phyloP scores from a whole-genome alignment of 2,888 invertebrate genomes.

The Pycnomerus fuliginosus region DNA sequence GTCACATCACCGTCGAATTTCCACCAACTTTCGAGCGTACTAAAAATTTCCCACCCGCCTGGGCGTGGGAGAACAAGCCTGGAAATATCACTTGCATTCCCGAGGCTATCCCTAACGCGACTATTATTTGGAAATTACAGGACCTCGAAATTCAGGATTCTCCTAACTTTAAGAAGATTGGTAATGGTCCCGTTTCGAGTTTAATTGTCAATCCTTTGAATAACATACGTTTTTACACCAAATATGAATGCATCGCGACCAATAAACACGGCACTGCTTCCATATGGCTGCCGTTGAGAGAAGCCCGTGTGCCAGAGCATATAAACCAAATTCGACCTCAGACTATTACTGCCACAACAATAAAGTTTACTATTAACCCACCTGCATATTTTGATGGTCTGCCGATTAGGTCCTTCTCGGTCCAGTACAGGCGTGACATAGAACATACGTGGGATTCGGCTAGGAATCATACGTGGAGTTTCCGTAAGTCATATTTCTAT shows the following conservation, averaged over 20 bases:
- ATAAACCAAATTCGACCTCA: slow-evolving; percentile 67
- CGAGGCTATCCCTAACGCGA: slow-evolving; percentile 87
- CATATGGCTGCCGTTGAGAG: slow-evolving; percentile 68
- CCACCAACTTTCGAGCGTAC: slow-evolving; percentile 75
- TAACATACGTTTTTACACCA: slow-evolving; percentile 66
- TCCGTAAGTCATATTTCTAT: slow-evolving; percentile 52
- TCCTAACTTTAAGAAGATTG: slow-evolving; percentile 35
- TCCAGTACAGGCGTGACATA: slow-evolving; percentile 70
- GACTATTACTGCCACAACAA: slow-evolving; percentile 79
- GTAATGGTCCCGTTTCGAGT: slow-evolving; percentile 69
- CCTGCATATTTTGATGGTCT: slow-evolving; percentile 75
- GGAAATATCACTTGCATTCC: slow-evolving; percentile 86
- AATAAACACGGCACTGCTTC: slow-evolving; percentile 72
- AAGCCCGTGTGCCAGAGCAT: slow-evolving; percentile 70
- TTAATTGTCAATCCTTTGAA: slow-evolving; percentile 67
- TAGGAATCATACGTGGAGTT: slow-evolving; percentile 74
- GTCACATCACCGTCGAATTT: slow-evolving; percentile 81
- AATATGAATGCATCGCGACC: slow-evolving; percentile 79
- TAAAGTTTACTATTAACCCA: slow-evolving; percentile 75
- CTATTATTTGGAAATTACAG: slow-evolving; percentile 77
- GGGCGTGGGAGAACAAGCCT: slow-evolving; percentile 79
- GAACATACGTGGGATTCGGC: slow-evolving; percentile 65
- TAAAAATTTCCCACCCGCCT: slow-evolving; percentile 69
- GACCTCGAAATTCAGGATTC: slow-evolving; percentile 33
- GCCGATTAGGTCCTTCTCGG: slow-evolving; percentile 71